Conservation (phyloP, 1,140 invertebrate species). For the Alviniconcha marisindica region DNA sequence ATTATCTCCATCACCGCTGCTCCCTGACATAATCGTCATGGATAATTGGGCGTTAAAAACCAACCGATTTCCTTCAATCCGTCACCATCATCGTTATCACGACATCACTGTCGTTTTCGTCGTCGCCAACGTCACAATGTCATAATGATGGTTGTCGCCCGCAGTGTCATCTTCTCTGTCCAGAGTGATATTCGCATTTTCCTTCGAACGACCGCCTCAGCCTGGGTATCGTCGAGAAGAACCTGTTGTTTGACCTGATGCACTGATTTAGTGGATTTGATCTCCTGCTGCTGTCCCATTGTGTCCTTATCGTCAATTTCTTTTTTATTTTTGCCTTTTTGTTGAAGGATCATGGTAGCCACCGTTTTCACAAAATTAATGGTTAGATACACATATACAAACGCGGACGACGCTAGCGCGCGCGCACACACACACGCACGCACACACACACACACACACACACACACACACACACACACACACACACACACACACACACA, state of each 20-base stretch:
- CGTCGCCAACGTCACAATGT: not conserved
- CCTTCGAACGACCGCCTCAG: too few relatives aligned
- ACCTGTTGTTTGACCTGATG: too few relatives aligned
- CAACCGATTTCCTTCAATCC: not conserved
- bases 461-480: conserved; percentile 20
- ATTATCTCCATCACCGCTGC: not conserved
- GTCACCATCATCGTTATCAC: not conserved
- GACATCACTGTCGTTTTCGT: not conserved
- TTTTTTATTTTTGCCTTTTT: too few relatives aligned
- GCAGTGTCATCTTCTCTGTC: not conserved
- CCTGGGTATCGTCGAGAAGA: too few relatives aligned
- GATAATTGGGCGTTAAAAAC: not conserved
- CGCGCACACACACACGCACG: not conserved
- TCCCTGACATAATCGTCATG: not conserved
- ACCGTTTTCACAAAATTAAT: too few relatives aligned
- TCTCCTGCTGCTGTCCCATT: too few relatives aligned
- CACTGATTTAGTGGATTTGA: too few relatives aligned
- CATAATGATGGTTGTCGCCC: not conserved
- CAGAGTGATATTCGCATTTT: too few relatives aligned
- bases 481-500: conserved; percentile 17
- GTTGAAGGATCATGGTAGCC: too few relatives aligned
- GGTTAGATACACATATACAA: too few relatives aligned
- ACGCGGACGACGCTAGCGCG: not conserved
- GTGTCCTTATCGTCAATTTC: too few relatives aligned
- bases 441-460: not conserved